phyloP scores from a whole-genome alignment of 2,113 vertebrate species.

The Serinus canaria region DNA sequence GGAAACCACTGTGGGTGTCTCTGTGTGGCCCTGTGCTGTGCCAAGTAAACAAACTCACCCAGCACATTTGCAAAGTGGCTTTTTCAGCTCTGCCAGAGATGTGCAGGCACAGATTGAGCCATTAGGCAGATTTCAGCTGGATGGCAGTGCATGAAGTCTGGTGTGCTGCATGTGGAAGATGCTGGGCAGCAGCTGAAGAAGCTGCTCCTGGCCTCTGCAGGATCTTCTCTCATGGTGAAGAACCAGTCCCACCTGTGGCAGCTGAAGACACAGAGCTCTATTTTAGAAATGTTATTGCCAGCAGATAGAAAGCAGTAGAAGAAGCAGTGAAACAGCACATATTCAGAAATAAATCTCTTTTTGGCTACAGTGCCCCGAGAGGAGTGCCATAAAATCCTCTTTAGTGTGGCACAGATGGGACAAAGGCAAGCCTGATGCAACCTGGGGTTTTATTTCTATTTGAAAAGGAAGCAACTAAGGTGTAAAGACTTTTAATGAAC shows the following conservation, averaged over 20 bases:
- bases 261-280: not conserved
- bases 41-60: slow-evolving; percentile 12
- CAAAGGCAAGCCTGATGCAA: not conserved
- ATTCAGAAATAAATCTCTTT: slow-evolving; percentile 42
- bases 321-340: not conserved
- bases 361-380: not conserved
- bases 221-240: not conserved
- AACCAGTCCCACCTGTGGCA: not conserved
- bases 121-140: slow-evolving; percentile 31
- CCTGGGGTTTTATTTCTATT: not conserved
- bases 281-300: not conserved
- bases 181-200: not conserved
- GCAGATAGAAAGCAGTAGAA: not conserved
- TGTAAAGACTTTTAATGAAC: not conserved
- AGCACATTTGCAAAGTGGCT: not conserved
- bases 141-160: not conserved
- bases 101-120: not conserved
- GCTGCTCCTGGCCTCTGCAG: not conserved
- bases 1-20: not conserved
- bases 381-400: not conserved
- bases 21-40: not conserved
- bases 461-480: not conserved
- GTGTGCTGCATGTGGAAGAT: not conserved
- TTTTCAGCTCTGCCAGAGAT: not conserved
- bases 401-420: not conserved